Evolutionary conservation across 2,797 vertebrate species (phyloP), one percentile per base, ranked within the genome.

Genomic region (Chelon labrosus): DNA sequence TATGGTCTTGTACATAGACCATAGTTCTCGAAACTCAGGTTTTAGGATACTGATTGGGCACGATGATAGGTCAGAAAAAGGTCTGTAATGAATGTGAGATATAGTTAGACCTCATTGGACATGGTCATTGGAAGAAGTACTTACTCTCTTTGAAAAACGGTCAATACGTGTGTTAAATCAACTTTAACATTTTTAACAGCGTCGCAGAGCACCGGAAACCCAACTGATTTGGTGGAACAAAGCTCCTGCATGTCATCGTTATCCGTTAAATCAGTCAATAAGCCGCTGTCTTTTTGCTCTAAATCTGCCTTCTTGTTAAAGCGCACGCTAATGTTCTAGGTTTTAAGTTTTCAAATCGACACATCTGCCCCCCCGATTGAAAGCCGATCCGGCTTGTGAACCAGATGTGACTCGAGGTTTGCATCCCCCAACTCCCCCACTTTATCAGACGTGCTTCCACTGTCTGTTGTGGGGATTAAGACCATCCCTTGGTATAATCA

Each of bases 401-500:
- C 63, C 71, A 82, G 44, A 62, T 19, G 41, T 65, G 68, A 81
- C 77, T 85, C 73, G 62, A 41, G 69, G 81, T 75, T 88, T 83
- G 85, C 6, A n/a, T 63, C 75, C 75, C 58, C 62, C 68, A 80
- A 81, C 66, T 53, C 17, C 57, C 70, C 74, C 31, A 16, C 49
- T 14, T 25, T 37, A 50, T 46, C 54, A n/a, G 69, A 75, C 80
- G 60, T 76, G 73, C 82, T 77, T 77, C 53, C 65, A 69, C 55
- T 56, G 49, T 55, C 46, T 79, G 61, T 72, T 58, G 31, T 20
- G 57, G 65, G 73, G 84, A 65, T 92, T 89, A 86, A 65, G 77
- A 73, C 65, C 71, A 73, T 80, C 85, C 79, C 81, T 69, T 35
- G 41, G 76, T 77, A 75, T 75, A 73, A 72, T 76, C 73, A 46